Evolutionary conservation across 23 tunicate species (phyloP).

Genomic region (Ascidia mentula): DNA sequence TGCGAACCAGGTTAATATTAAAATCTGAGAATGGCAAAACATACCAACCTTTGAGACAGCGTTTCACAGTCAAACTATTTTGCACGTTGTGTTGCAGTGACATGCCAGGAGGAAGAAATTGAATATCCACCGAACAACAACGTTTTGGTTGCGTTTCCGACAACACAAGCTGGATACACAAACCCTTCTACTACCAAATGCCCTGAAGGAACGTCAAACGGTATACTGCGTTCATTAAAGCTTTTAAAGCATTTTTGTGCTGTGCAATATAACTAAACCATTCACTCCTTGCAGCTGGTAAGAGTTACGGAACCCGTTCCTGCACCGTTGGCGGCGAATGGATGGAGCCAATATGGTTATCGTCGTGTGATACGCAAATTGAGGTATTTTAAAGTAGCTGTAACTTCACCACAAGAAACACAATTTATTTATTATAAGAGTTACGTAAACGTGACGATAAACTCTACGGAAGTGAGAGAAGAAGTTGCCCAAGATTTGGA

Average conservation of each 20-base stretch:
- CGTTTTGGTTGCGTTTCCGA: neutral
- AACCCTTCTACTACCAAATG: neutral
- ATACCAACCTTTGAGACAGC: no score
- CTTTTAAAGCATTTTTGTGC: no score
- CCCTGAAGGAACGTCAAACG: neutral
- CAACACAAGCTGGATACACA: neutral
- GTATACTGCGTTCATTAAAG: no score
- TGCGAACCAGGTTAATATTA: no score
- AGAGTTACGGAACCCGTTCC: conserved; percentile 38
- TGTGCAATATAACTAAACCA: neutral
- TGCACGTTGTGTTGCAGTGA: no score
- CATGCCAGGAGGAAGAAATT: neutral
- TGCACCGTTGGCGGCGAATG: conserved; percentile 43
- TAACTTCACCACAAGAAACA: neutral
- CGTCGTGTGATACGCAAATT: conserved; percentile 46
- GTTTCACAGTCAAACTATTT: no score
- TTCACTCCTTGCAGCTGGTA: conserved; percentile 21
- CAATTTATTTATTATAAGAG: neutral
- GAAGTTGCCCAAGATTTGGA: conserved; percentile 31
- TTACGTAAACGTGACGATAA: neutral
- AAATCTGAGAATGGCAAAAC: no score
- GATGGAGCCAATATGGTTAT: conserved; percentile 52
- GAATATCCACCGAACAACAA: neutral
- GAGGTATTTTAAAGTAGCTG: conserved; percentile 37
- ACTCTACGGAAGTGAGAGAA: conserved; percentile 7